phyloP scores from a whole-genome alignment of 2,113 vertebrate genomes.

The Corythaeola cristata region DNA sequence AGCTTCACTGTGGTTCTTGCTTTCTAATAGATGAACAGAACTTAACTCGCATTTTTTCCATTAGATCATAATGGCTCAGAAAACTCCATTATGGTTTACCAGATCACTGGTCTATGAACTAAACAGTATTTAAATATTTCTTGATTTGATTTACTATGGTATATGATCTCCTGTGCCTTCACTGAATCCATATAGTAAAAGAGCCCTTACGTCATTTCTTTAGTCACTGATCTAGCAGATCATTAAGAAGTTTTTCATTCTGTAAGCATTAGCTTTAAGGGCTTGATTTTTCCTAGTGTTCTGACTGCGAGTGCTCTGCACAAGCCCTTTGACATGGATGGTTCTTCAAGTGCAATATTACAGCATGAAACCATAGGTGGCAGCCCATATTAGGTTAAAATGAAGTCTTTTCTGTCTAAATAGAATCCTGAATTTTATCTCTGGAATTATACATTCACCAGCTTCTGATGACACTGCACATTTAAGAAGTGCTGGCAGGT shows the following conservation, averaged over 20 bases:
- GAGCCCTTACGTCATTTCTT: slow-evolving; percentile 37
- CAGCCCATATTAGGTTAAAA: not conserved
- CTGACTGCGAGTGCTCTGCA: not conserved
- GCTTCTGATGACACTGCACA: not conserved
- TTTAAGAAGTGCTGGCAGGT: not conserved
- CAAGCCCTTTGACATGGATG: not conserved
- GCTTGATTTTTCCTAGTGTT: not conserved
- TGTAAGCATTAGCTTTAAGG: not conserved
- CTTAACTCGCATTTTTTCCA: slow-evolving; percentile 49
- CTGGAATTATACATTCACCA: not conserved
- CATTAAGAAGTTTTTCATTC: slow-evolving; percentile 32
- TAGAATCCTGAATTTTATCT: not conserved
- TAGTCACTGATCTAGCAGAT: slow-evolving; percentile 53
- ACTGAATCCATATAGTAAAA: slow-evolving; percentile 28
- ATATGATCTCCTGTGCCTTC: slow-evolving; percentile 24
- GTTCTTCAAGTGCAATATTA: not conserved
- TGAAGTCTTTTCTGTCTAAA: not conserved
- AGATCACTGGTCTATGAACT: slow-evolving; percentile 61
- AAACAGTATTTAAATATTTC: slow-evolving; percentile 67
- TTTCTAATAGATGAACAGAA: slow-evolving; percentile 28
- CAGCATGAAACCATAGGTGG: not conserved
- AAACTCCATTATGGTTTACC: slow-evolving; percentile 63
- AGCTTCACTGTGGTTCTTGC: slow-evolving; percentile 1
- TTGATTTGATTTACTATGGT: slow-evolving; percentile 51
- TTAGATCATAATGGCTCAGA: slow-evolving; percentile 31